Evolutionary conservation across 2,888 invertebrate genomes (phyloP), one percentile per base, ranked within the genome.

Genomic region (Balanococcus diminutus): DNA sequence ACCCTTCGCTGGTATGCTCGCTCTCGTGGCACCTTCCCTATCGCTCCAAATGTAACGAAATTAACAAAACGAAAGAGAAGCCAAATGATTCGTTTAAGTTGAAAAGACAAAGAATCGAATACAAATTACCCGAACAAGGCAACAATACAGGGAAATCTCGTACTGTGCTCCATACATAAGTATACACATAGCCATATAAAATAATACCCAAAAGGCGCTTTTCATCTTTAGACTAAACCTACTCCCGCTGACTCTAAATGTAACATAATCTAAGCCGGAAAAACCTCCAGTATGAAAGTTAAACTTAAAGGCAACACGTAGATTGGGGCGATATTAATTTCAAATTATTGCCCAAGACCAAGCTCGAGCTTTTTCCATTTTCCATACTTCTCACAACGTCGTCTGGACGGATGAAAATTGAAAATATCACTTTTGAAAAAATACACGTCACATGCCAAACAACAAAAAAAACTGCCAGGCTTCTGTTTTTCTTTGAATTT

Each of bases 91-190:
- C 67, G 67, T 25, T 67, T 67, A 67, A 67, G 67, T 67, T 28
- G 67, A 67, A 67, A 67, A 67, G 67, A 67, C 67, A 67, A 67
- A 67, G 67, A 67, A 67, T 67, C 28, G 67, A 67, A 67, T 67
- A 67, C 67, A 67, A 67, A 67, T 67, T 67, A 67, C 67, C 28
- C 28, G 8, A 67, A 25, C 22, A 61, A 25, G 22, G 25, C 61
- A n/a, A 2, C n/a, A 46, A 46, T 6, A 46, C 2, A 1, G n/a
- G 2, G n/a, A 16, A 6, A 46, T 46, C 6, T 46, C 56, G 56
- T 22, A 56, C 56, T 56, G 56, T 5, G 51, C 4, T 14, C 51
- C n/a, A 56, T 56, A 22, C n/a, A 56, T 56, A 22, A 56, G 56
- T 22, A 51, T 36, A 4, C 14, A 42, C 5, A 2, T 42, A 11